These are phyloP conservation scores for Bungarus multicinctus DNA, from an alignment of 2,113 vertebrate species.

Conservation along the genomic window DNA sequence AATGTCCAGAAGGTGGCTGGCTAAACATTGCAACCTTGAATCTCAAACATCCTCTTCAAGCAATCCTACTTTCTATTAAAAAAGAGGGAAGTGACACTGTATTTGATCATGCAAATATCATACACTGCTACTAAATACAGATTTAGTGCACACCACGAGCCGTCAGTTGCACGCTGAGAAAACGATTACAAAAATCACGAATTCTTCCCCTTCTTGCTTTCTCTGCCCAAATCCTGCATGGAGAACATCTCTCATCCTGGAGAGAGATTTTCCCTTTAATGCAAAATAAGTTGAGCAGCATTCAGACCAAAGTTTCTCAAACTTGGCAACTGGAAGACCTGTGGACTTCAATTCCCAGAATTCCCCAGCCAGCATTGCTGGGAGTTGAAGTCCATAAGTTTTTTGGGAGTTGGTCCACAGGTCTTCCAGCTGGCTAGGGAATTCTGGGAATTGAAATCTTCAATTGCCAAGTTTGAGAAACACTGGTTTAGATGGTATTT, in stretches of 20 bases:
- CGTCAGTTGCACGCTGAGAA: background rate
- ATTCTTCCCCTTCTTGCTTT: background rate
- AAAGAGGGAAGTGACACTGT: too few relatives aligned
- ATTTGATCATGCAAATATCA: background rate
- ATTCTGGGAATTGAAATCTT: background rate
- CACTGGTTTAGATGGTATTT: background rate
- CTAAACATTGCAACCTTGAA: background rate
- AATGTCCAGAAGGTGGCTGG: background rate
- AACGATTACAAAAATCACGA: background rate
- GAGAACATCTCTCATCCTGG: background rate
- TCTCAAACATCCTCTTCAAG: background rate
- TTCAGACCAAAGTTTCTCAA: background rate
- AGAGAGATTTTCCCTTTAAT: background rate
- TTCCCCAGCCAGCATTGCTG: background rate
- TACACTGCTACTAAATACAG: background rate
- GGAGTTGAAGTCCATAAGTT: too few relatives aligned
- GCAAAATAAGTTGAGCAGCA: background rate
- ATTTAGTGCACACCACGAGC: background rate
- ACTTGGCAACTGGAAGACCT: background rate
- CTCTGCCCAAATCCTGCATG: background rate
- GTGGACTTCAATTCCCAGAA: background rate
- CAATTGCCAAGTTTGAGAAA: background rate
- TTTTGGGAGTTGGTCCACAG: background rate
- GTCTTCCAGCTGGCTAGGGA: too few relatives aligned
- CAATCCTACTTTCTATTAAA: background rate